Conservation (phyloP, 2,113 vertebrate species). For the Caracal caracal region DNA sequence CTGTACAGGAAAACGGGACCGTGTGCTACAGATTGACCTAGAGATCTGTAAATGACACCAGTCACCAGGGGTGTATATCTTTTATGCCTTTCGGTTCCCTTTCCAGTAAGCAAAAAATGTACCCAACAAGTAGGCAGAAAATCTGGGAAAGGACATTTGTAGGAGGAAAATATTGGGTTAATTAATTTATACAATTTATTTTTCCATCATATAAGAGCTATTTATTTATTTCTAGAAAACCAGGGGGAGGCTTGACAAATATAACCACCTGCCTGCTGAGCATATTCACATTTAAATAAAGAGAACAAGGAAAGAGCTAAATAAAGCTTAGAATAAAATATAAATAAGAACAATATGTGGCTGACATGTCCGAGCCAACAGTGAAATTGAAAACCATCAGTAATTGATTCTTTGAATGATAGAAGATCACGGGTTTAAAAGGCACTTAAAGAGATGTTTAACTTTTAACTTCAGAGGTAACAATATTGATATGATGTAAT, state of each 20-base stretch:
- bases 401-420: conserved; percentile 70
- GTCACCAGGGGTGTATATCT: conserved; percentile 79
- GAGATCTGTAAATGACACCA: conserved; percentile 81
- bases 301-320: conserved; percentile 69
- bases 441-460: background rate
- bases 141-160: conserved; percentile 71
- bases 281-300: conserved; percentile 81
- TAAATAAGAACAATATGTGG: conserved; percentile 82
- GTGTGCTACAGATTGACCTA: conserved; percentile 70
- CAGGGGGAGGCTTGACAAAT: conserved; percentile 62
- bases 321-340: conserved; percentile 74
- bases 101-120: conserved; percentile 73
- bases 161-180: conserved; percentile 73
- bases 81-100: conserved; percentile 79
- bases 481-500: background rate
- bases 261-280: conserved; percentile 76
- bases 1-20: conserved; percentile 45
- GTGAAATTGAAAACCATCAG: conserved; percentile 67
- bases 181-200: conserved; percentile 65
- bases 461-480: background rate
- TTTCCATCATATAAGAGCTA: conserved; percentile 45
- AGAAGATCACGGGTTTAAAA: conserved; percentile 26
- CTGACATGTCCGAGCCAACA: conserved; percentile 75
- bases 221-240: conserved; percentile 67
- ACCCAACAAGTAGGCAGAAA: conserved; percentile 65